Percentiles rank a stretch among this genome's conserved stretches.
These are phyloP conservation scores for Riptortus pedestris DNA, from an alignment of 1,140 invertebrate genomes.

Conservation along the genomic window DNA sequence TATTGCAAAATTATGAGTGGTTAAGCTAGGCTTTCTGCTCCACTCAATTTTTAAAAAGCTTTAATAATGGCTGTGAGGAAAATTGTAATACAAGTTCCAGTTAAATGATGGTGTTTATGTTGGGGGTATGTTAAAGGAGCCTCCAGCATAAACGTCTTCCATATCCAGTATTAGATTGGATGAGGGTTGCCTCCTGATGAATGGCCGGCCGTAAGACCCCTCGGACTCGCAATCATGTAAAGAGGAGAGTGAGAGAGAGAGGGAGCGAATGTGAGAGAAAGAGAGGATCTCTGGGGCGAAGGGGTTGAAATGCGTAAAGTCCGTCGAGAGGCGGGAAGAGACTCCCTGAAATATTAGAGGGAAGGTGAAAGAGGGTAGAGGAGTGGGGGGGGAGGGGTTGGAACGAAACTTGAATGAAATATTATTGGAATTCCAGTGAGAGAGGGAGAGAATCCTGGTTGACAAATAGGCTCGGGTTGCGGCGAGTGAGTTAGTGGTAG, in stretches of 20 bases:
- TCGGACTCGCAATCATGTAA: background rate
- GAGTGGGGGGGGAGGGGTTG: background rate
- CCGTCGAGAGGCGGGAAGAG: background rate
- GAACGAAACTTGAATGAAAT: conserved; percentile 21
- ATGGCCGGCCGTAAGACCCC: background rate
- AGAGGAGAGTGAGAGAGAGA: background rate
- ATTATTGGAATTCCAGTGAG: conserved; percentile 5
- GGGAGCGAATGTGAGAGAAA: too few relatives aligned
- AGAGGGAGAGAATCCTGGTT: background rate
- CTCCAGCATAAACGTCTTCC: too few relatives aligned
- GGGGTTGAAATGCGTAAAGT: background rate
- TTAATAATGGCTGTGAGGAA: too few relatives aligned
- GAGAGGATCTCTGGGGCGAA: too few relatives aligned
- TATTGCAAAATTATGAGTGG: too few relatives aligned
- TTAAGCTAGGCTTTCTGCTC: too few relatives aligned
- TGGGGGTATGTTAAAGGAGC: background rate
- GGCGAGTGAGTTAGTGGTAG: conserved; percentile 10
- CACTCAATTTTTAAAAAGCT: too few relatives aligned
- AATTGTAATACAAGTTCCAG: too few relatives aligned
- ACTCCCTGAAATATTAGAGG: background rate
- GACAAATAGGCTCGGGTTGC: conserved; percentile 11
- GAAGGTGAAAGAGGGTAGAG: conserved; percentile 12
- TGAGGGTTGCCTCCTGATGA: background rate
- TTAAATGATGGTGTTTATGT: too few relatives aligned
- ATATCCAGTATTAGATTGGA: background rate